Percentiles rank a stretch among this genome's conserved stretches.
Conservation (phyloP, 2,113 vertebrate genomes). For the Tyto alba region DNA sequence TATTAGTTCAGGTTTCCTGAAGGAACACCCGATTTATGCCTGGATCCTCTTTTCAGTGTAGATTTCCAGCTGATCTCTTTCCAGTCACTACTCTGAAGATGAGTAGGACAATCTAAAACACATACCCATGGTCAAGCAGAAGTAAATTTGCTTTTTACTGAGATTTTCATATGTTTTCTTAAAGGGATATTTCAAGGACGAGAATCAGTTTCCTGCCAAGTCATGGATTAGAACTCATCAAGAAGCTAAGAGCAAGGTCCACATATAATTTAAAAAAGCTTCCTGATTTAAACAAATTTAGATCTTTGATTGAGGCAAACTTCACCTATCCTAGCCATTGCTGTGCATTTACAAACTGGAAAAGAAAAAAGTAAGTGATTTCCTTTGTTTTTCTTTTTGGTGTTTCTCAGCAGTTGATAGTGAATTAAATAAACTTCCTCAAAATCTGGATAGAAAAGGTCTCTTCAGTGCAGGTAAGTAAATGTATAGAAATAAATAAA, state of each 20-base stretch:
- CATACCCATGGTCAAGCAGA: background rate
- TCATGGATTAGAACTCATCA: conserved; percentile 80
- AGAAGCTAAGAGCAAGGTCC: conserved; percentile 81
- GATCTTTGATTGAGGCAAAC: conserved; percentile 78
- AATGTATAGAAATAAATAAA: background rate
- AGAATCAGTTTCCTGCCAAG: conserved; percentile 82
- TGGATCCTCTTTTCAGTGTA: background rate
- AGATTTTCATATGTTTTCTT: conserved; percentile 44
- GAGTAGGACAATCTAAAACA: background rate
- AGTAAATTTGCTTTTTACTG: background rate
- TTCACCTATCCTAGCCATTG: conserved; percentile 96
- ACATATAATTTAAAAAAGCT: conserved; percentile 83
- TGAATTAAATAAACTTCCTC: background rate
- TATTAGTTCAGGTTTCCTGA: background rate
- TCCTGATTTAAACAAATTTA: conserved; percentile 81
- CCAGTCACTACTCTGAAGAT: background rate
- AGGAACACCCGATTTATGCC: background rate
- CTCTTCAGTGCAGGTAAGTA: background rate
- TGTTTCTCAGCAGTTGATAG: background rate
- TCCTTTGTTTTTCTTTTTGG: background rate
- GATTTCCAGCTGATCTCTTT: background rate
- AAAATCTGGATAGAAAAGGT: background rate
- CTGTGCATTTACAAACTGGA: conserved; percentile 86
- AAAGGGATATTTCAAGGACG: conserved; percentile 91
- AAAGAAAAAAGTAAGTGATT: conserved; percentile 74